Conservation (phyloP, 2,888 invertebrate genomes). For the Polylopha cassiicola region DNA sequence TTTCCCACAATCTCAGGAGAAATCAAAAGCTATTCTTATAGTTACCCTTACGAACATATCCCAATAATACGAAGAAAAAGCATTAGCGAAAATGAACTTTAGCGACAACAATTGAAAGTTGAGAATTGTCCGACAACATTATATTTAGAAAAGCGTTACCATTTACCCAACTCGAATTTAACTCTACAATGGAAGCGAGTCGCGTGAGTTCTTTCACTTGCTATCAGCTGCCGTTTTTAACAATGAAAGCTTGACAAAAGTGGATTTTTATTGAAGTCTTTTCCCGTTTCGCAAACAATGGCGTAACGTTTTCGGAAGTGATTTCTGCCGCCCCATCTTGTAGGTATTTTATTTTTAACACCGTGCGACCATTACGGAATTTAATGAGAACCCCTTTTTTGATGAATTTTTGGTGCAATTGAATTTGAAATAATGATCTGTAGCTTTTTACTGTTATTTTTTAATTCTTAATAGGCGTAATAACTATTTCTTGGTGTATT, state of each 20-base stretch:
- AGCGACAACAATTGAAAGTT: background rate
- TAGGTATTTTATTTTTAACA: constrained; percentile 20
- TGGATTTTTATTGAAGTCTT: constrained; percentile 23
- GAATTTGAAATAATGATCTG: too few relatives aligned
- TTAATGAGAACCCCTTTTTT: too few relatives aligned
- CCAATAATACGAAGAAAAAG: constrained; percentile 2
- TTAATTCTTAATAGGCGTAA: too few relatives aligned
- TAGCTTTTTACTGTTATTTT: too few relatives aligned
- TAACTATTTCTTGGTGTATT: too few relatives aligned
- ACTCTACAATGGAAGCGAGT: constrained; percentile 16
- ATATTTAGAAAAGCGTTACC: constrained; percentile 14
- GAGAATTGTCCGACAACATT: too few relatives aligned
- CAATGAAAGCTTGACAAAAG: constrained; percentile 18
- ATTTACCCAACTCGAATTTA: constrained; percentile 14
- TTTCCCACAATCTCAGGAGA: constrained; percentile 18
- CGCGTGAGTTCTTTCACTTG: too few relatives aligned
- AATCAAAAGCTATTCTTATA: constrained; percentile 13
- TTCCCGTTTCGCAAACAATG: constrained; percentile 31
- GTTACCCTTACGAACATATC: constrained; percentile 9
- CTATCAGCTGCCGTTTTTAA: constrained; percentile 15
- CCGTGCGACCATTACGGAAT: too few relatives aligned
- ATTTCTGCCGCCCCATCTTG: constrained; percentile 30
- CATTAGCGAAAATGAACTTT: constrained; percentile 1
- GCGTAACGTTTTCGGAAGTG: constrained; percentile 36
- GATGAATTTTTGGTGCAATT: too few relatives aligned